Base-by-base conservation (phyloP, 1,140 invertebrate species). In the Papilio dardanus region DNA sequence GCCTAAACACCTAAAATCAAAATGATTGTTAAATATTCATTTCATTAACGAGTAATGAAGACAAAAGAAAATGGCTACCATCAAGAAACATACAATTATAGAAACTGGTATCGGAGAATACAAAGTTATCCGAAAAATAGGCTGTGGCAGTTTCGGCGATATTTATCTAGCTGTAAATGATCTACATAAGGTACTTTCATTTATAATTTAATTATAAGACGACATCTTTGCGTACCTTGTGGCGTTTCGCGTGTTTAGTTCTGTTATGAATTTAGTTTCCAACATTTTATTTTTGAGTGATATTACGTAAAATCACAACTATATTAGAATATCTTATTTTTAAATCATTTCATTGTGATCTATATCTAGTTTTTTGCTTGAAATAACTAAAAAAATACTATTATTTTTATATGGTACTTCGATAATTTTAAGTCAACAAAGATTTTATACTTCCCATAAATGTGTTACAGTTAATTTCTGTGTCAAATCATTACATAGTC, bases 61-160 rank as follows among this genome's bases (percentile, higher is more conserved):
- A 85, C 86, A 89, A 91, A 89, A 90, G 85, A 92, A 92, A 92
- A 92, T 92, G 91, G 88, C 91, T 90, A 83, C 89, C 87, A 86
- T 92, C 83, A 86, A 86, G 83, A 86, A 86, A 86, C 97, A 97
- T 88, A 96, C 97, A 92, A 95, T 98, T 86, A 97, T 99, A 89
- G 97, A 96, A 62, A 62, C 54, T 28, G 54, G 54, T 62, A 62
- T 62, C 89, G 96, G 96, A 85, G 99, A 98, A 94, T 99, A 99
- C 95, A 96, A 98, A 90, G 95, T 99, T 85, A 96, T 99, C 87
- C 96, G 99, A 80, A 99, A 99, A 96, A 99, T 99, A 90, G 99
- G 94, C 90, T 99, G 98, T 91, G 99, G 99, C 81, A 99, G 99
- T 40, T 99, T 99, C 93, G 99, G 99, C 89, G 99, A 99, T 94